Evolutionary conservation across 2,113 vertebrate species (phyloP).

Genomic region (Uria lomvia): DNA sequence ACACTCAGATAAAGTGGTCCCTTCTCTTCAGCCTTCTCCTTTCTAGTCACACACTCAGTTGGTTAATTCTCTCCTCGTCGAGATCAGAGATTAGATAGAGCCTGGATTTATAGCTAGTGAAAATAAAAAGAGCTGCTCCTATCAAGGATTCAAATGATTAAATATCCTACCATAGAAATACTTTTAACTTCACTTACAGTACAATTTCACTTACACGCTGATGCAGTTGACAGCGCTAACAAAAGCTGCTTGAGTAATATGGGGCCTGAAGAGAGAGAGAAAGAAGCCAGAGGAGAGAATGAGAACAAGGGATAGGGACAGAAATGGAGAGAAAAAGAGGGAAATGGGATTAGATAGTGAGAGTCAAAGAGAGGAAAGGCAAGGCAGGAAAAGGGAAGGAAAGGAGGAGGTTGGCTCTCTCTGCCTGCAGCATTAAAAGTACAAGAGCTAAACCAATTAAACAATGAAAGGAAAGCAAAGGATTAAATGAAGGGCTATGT

Average conservation of each 20-base stretch:
- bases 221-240: conserved; percentile 50
- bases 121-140: conserved; percentile 69
- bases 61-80: conserved; percentile 70
- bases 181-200: conserved; percentile 72
- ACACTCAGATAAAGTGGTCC: conserved; percentile 49
- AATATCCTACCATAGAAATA: conserved; percentile 73
- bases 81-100: conserved; percentile 73
- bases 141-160: conserved; percentile 75
- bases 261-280: conserved; percentile 28
- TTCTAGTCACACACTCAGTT: conserved; percentile 66
- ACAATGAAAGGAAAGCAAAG: conserved; percentile 63
- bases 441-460: conserved; percentile 68
- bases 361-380: conserved; percentile 23
- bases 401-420: background rate
- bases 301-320: conserved; percentile 11
- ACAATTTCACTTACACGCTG: conserved; percentile 66
- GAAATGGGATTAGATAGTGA: conserved; percentile 30
- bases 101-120: conserved; percentile 73
- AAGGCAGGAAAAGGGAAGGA: background rate
- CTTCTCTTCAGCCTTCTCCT: conserved; percentile 58
- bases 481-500: conserved; percentile 66
- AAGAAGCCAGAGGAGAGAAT: background rate
- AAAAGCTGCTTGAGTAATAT: conserved; percentile 68
- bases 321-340: conserved; percentile 29
- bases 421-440: conserved; percentile 33